Evolutionary conservation across 2,888 invertebrate species (phyloP).

Genomic region (Isoperla grammatica): DNA sequence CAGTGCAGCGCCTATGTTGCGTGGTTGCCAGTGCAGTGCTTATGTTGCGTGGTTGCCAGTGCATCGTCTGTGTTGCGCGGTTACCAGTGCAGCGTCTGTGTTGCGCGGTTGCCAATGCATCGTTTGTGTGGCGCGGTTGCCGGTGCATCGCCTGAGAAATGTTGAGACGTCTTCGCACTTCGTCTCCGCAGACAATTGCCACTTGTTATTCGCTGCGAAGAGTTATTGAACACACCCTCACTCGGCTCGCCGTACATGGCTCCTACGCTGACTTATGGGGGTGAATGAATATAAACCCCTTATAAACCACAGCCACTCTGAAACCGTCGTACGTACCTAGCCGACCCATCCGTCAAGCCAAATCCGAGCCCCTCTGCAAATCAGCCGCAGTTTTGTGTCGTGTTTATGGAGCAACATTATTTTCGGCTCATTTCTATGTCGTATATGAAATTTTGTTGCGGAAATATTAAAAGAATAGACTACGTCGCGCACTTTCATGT

Average conservation of each 20-base stretch:
- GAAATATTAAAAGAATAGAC: no score
- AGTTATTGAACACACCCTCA: not conserved
- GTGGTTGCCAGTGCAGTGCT: no score
- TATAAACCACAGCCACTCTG: conserved; percentile 15
- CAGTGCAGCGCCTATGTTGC: no score
- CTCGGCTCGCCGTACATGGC: not conserved
- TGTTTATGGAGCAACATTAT: no score
- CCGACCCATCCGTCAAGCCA: conserved; percentile 13
- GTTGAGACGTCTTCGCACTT: not conserved
- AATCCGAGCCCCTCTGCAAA: not conserved
- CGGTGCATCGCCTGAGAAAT: no score
- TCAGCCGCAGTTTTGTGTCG: no score
- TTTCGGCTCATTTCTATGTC: no score
- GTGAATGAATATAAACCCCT: conserved; percentile 4
- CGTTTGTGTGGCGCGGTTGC: no score
- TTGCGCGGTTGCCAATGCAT: no score
- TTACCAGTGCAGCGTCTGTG: not conserved
- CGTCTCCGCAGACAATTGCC: not conserved
- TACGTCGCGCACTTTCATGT: no score
- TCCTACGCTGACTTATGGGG: conserved; percentile 9
- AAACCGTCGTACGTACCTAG: not conserved
- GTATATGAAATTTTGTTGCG: no score
- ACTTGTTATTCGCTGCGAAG: conserved; percentile 1
- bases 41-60: no score
- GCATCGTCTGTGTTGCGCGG: not conserved